phyloP scores from a whole-genome alignment of 2,888 invertebrate species.

The Laothoe populi region DNA sequence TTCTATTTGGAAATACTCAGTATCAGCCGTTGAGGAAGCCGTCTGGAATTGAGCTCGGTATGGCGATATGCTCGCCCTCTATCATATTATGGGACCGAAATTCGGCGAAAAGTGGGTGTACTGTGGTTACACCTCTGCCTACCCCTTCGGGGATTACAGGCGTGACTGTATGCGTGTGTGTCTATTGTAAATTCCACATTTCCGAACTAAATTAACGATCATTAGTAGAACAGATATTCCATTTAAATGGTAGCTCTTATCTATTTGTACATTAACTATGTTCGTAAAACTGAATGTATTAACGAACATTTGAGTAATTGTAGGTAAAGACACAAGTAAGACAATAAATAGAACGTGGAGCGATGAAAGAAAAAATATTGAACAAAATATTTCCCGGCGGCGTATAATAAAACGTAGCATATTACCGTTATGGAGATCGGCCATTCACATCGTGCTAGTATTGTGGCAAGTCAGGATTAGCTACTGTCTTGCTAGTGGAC shows the following conservation, averaged over 20 bases:
- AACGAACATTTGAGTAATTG: constrained; percentile 17
- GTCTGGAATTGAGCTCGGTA: too few species aligned
- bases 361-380: constrained; percentile 28
- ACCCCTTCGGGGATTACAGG: too few species aligned
- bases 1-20: too few species aligned
- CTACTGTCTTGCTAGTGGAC: too few species aligned
- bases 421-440: constrained; percentile 4
- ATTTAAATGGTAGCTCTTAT: background rate
- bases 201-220: too few species aligned
- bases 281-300: constrained; percentile 1
- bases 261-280: background rate
- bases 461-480: background rate
- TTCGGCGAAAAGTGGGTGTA: too few species aligned
- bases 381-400: constrained; percentile 27
- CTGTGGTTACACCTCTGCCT: too few species aligned
- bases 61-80: too few species aligned
- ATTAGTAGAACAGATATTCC: background rate
- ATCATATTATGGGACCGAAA: too few species aligned
- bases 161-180: too few species aligned
- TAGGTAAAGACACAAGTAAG: constrained; percentile 16
- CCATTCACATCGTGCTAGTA: constrained; percentile 5
- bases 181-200: too few species aligned
- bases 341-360: constrained; percentile 23
- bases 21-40: too few species aligned
- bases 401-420: constrained; percentile 29